Conservation (phyloP, 2,888 invertebrate species). For the Ochlodes sylvanus region DNA sequence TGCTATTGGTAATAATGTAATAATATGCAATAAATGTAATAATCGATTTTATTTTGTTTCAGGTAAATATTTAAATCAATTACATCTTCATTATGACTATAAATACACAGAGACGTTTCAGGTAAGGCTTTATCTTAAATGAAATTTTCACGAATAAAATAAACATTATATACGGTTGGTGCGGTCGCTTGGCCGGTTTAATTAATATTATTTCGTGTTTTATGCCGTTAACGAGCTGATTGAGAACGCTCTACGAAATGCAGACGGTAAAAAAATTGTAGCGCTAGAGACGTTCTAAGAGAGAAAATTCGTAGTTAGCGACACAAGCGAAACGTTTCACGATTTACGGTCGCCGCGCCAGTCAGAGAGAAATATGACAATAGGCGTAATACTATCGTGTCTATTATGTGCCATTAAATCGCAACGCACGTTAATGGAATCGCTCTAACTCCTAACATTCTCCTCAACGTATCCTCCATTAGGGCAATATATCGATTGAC, state of each 20-base stretch:
- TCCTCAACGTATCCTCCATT: constrained; percentile 1
- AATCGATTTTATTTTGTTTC: constrained; percentile 60
- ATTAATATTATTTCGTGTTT: constrained; percentile 46
- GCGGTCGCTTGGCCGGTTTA: constrained; percentile 42
- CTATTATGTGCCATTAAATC: background rate
- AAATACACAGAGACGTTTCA: constrained; percentile 56
- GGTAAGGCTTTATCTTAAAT: constrained; percentile 61
- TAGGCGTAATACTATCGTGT: background rate
- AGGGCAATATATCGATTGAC: constrained; percentile 19
- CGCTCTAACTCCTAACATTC: background rate
- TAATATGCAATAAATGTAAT: constrained; percentile 36
- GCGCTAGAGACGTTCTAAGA: constrained; percentile 42
- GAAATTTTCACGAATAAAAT: constrained; percentile 42
- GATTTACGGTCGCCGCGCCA: constrained; percentile 23
- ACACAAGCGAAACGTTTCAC: constrained; percentile 35
- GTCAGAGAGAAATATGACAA: constrained; percentile 12
- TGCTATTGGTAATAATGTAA: background rate
- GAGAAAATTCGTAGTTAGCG: constrained; percentile 42
- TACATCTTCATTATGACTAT: constrained; percentile 24
- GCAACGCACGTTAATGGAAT: background rate
- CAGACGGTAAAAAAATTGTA: constrained; percentile 44
- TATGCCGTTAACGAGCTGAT: constrained; percentile 43
- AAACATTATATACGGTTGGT: constrained; percentile 44
- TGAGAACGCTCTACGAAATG: constrained; percentile 43
- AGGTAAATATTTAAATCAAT: constrained; percentile 59